Evolutionary conservation across 1,140 invertebrate species (phyloP).

Genomic region (Drosophila arizonae): DNA sequence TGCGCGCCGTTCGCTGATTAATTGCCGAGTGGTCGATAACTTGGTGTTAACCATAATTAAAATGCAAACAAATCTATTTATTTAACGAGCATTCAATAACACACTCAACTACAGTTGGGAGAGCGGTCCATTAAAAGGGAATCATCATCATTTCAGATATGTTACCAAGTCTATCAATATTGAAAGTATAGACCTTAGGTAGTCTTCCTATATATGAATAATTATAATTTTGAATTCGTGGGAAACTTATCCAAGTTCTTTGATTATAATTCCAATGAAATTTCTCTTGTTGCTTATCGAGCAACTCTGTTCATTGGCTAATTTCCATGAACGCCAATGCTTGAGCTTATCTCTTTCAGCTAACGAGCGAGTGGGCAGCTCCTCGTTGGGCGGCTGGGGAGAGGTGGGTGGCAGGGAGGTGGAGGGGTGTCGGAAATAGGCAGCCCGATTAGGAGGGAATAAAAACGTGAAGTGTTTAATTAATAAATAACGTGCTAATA

Average conservation of each 20-base stretch:
- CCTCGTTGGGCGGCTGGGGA: no score
- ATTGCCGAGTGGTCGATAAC: conserved; percentile 39
- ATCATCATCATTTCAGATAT: neutral
- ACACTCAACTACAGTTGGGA: conserved; percentile 1
- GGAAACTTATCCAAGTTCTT: conserved; percentile 15
- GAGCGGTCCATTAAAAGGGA: neutral
- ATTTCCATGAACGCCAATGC: conserved; percentile 16
- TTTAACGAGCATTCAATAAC: conserved; percentile 21
- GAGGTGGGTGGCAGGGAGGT: neutral
- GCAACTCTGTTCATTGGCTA: neutral
- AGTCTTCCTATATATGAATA: neutral
- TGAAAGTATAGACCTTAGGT: neutral
- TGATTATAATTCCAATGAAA: conserved; percentile 51
- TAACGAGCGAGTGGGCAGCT: no score
- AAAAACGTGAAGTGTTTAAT: conserved; percentile 74
- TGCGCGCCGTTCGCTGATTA: conserved; percentile 40
- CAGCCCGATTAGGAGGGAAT: conserved; percentile 62
- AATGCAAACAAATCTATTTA: conserved; percentile 36
- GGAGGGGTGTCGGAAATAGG: conserved; percentile 11
- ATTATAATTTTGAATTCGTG: conserved; percentile 6
- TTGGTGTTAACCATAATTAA: conserved; percentile 33
- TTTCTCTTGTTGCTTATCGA: conserved; percentile 55
- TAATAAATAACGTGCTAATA: conserved; percentile 80
- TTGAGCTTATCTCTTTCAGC: conserved; percentile 51
- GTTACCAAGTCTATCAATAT: neutral